Evolutionary conservation across 2,888 invertebrate species (phyloP).

Genomic region (Suillia variegata): DNA sequence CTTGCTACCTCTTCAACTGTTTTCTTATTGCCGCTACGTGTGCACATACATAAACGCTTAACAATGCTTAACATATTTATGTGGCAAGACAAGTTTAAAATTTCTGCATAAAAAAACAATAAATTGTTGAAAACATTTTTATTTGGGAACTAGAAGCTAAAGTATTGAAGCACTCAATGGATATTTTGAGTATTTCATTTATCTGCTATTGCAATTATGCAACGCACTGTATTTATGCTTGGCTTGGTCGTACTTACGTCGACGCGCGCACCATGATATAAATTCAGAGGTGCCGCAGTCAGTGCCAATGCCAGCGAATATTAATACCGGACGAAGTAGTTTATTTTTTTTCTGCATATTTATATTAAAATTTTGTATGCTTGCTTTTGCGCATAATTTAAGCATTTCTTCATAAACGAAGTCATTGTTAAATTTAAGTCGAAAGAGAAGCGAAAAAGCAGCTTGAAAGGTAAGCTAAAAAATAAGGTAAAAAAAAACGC

Average conservation of each 20-base stretch:
- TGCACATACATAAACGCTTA: no score
- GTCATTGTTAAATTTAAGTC: background rate
- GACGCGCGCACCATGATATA: background rate
- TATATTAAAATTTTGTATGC: conserved; percentile 19
- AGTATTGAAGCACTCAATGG: no score
- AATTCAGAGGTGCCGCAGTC: conserved; percentile 5
- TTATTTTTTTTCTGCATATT: no score
- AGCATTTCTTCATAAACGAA: background rate
- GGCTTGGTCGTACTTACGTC: background rate
- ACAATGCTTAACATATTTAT: no score
- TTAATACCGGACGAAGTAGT: background rate
- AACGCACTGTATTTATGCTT: background rate
- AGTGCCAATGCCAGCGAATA: no score
- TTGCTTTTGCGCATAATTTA: conserved; percentile 5
- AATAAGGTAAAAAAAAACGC: no score
- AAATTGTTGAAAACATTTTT: no score
- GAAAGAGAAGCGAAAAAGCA: background rate
- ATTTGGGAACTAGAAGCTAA: no score
- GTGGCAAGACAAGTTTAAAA: no score
- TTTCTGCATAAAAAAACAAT: no score
- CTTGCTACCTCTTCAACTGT: background rate
- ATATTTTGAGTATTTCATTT: no score
- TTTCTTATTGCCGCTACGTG: background rate
- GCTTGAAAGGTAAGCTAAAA: background rate
- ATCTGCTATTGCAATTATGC: no score